Evolutionary conservation across 2,797 vertebrate species (phyloP).

Genomic region (Enteromius fasciolatus): DNA sequence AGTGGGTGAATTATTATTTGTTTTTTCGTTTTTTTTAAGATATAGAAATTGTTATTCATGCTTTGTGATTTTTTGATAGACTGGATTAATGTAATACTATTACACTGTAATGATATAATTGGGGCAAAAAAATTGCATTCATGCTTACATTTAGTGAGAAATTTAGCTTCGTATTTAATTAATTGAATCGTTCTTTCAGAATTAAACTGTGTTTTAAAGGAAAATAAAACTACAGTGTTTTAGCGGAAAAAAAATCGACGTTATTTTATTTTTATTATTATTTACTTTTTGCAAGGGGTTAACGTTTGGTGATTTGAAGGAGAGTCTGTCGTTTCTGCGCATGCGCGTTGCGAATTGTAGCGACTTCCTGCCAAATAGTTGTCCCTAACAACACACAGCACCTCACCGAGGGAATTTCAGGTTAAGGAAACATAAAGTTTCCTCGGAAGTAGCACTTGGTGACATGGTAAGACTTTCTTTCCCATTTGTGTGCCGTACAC

Average conservation of each 20-base stretch:
- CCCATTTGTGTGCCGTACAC: background rate
- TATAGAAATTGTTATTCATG: background rate
- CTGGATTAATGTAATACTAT: background rate
- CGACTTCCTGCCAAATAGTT: conserved; percentile 81
- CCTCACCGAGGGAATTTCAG: conserved; percentile 65
- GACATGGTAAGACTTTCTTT: conserved; percentile 75
- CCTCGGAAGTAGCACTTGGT: conserved; percentile 56
- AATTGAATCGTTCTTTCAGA: background rate
- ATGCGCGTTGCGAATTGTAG: conserved; percentile 62
- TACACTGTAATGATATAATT: no score
- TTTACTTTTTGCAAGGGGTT: background rate
- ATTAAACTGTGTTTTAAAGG: background rate
- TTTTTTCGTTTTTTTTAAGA: background rate
- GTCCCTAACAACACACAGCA: conserved; percentile 81
- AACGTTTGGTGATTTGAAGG: background rate
- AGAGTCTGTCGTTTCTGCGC: conserved; percentile 44
- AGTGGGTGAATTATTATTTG: background rate
- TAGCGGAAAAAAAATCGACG: background rate
- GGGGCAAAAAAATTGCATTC: background rate
- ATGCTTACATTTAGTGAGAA: background rate
- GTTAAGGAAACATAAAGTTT: conserved; percentile 48
- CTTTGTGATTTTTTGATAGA: background rate
- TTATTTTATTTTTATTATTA: no score
- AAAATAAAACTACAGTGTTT: background rate
- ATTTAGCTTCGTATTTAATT: background rate